Base-by-base conservation (phyloP, 2,888 invertebrate species). In the Pyrrhosoma nymphula region DNA sequence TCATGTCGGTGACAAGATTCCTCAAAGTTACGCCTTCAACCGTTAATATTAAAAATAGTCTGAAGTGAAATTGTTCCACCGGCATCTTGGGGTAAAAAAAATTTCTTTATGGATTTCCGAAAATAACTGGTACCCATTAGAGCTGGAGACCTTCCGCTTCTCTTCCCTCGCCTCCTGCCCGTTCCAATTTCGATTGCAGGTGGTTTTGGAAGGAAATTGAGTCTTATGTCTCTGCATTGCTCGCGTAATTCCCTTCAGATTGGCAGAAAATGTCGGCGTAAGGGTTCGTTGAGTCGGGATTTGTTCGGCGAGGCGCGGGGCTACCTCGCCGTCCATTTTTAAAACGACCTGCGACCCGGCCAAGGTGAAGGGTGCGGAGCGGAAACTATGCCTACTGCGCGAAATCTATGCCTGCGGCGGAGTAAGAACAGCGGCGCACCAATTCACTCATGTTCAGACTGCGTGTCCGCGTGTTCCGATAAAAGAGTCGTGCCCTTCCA, bases 191-290 rank as follows among this genome's bases (percentile, higher is more conserved):
- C 4, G 35, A 82, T 0, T 18, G 12, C 0, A 18, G 16, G 30
- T 35, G 82, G 30, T 30, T 35, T 35, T 8, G 35, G n/a, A 35
- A 18, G 60, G n/a, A 82, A 35, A 82, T 82, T 35, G 82, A 35
- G 82, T 82, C 82, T n/a, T 35, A 82, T 30, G 82, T n/a, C 8
- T 47, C 82, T 82, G 35, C 16, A 6, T 14, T 35, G 3, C 82
- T 82, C 35, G 14, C 35, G 82, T 35, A 82, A 82, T 82, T 82
- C 82, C 26, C 35, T 30, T 35, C 26, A 18, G 30, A 82, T 35
- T 82, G 82, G 82, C 82, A 82, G 82, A 82, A 82, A 82, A 35
- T 82, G 82, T 35, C 26, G 82, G 82, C 30, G 82, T 82, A 82
- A 82, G 82, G 82, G 35, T 82, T 82, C 35, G 35, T 69, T 82